Percentiles rank a stretch among this genome's conserved stretches.
Conservation (phyloP, 2,888 invertebrate species). For the Nasonia oneida region DNA sequence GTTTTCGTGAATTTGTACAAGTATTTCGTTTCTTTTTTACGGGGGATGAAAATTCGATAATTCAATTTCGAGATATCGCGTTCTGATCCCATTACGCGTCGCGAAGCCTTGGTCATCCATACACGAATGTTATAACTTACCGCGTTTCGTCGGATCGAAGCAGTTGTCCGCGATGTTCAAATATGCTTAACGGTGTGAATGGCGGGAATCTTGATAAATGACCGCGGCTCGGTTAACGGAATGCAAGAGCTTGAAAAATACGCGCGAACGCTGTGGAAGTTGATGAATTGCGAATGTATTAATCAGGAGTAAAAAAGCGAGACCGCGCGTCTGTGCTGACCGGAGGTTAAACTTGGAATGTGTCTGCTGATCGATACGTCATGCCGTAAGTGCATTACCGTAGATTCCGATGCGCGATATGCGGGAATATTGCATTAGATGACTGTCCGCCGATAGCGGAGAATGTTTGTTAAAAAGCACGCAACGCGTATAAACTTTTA, state of each 20-base stretch:
- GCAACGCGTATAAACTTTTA: neutral
- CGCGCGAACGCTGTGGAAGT: neutral
- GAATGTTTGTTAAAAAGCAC: neutral
- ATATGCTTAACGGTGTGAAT: neutral
- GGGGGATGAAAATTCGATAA: neutral
- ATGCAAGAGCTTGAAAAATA: neutral
- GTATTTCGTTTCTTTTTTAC: neutral
- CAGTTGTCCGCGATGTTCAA: too few relatives aligned
- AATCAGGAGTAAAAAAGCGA: neutral
- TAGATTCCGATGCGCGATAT: neutral
- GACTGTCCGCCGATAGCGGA: neutral
- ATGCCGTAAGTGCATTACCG: conserved; percentile 7
- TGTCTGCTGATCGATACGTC: neutral
- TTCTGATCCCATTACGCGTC: too few relatives aligned
- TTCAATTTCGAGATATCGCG: too few relatives aligned
- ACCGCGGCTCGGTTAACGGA: neutral
- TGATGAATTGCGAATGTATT: conserved; percentile 8
- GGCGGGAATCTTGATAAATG: neutral
- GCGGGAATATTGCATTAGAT: neutral
- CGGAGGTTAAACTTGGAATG: neutral
- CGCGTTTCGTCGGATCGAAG: too few relatives aligned
- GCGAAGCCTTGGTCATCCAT: too few relatives aligned
- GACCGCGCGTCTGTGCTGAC: neutral
- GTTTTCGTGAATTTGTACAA: conserved; percentile 1
- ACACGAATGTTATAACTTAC: too few relatives aligned